These are phyloP conservation scores for Varanus komodoensis DNA, from an alignment of 2,113 vertebrate genomes.

Conservation along the genomic window DNA sequence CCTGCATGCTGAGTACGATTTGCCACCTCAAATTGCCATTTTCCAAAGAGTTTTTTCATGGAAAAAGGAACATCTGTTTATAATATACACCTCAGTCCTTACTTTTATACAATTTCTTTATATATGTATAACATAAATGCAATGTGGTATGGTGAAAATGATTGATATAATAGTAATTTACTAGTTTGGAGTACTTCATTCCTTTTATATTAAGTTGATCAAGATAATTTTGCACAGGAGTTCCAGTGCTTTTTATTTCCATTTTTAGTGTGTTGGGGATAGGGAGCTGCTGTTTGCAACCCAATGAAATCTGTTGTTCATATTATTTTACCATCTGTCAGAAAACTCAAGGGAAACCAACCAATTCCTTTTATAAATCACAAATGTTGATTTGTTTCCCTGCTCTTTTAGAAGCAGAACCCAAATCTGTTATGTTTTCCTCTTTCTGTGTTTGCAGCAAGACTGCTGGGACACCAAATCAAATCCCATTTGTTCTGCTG, in stretches of 20 bases:
- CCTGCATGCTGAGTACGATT: neutral
- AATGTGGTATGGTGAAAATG: neutral
- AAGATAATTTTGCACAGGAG: conserved; percentile 6
- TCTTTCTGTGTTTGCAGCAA: neutral
- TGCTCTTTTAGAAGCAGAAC: neutral
- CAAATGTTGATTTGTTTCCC: conserved; percentile 6
- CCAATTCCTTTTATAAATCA: conserved; percentile 1
- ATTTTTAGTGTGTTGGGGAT: conserved; percentile 19
- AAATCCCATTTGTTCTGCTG: conserved; percentile 9
- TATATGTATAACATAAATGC: neutral
- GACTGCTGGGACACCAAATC: neutral
- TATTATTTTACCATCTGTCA: conserved; percentile 14
- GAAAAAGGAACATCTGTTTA: neutral
- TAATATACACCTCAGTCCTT: neutral
- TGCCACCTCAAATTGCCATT: neutral
- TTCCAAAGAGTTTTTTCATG: neutral
- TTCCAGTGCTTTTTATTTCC: neutral
- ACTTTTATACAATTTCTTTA: neutral
- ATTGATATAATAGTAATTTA: conserved; percentile 15
- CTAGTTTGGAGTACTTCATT: conserved; percentile 17
- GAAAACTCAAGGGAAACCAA: conserved; percentile 14
- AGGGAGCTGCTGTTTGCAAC: neutral
- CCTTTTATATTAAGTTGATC: neutral
- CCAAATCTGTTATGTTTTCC: conserved; percentile 19
- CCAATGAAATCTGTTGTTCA: neutral